Conservation (phyloP, 1,140 invertebrate genomes). For the Nylanderia fulva region DNA sequence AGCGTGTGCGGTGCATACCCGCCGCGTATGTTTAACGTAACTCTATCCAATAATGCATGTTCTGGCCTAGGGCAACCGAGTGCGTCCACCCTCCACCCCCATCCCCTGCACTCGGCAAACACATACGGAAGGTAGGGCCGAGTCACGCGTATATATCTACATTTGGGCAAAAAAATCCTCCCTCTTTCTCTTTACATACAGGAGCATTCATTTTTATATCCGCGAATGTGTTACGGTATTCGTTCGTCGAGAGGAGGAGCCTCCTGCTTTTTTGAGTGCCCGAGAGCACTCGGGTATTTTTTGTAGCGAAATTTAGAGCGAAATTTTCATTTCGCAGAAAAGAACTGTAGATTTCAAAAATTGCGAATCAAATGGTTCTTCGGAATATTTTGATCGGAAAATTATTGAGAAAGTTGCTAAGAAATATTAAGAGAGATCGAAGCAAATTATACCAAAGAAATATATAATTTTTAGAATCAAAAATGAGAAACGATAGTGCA, state of each 20-base stretch:
- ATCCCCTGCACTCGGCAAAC: slow-evolving; percentile 71
- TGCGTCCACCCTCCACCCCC: slow-evolving; percentile 57
- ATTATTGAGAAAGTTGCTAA: neutral
- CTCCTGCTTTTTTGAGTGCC: neutral
- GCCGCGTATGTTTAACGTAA: slow-evolving; percentile 83
- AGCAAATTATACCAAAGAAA: neutral
- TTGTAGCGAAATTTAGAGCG: neutral
- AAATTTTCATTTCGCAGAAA: neutral
- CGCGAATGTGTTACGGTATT: slow-evolving; percentile 38
- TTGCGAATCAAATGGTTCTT: no score
- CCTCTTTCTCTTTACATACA: neutral
- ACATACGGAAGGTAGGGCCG: slow-evolving; percentile 60
- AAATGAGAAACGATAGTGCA: no score
- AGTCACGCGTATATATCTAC: neutral
- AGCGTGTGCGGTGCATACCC: slow-evolving; percentile 30
- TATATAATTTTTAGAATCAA: no score
- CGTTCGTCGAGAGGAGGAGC: neutral
- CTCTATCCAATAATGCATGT: slow-evolving; percentile 85
- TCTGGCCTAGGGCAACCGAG: slow-evolving; percentile 81
- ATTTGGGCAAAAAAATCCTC: slow-evolving; percentile 33
- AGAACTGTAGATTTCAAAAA: no score
- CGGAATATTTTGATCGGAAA: neutral
- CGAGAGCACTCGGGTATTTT: neutral
- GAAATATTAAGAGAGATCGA: no score
- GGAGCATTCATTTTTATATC: slow-evolving; percentile 38